These are phyloP conservation scores for Anguilla japonica DNA, from an alignment of 2,113 vertebrate genomes.

Conservation along the genomic window DNA sequence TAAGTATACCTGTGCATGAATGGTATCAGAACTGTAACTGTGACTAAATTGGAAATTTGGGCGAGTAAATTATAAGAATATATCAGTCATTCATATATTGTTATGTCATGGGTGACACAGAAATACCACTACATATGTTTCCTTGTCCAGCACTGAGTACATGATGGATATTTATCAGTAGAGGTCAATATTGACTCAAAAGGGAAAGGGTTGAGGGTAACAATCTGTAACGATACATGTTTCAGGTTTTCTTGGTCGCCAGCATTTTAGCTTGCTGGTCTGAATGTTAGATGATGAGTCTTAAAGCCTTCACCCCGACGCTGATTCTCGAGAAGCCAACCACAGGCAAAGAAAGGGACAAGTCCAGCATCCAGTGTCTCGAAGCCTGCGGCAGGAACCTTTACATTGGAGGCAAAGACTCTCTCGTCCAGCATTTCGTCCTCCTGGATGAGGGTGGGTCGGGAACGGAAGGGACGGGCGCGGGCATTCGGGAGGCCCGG, in stretches of 20 bases:
- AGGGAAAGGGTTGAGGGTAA: not conserved
- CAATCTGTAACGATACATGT: not conserved
- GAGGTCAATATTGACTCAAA: too few species aligned
- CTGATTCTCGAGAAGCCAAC: conserved; percentile 52
- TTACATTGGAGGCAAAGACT: conserved; percentile 62
- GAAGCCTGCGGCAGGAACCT: conserved; percentile 47
- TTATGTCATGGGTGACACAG: too few species aligned
- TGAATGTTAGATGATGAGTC: conserved; percentile 46
- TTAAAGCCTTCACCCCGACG: conserved; percentile 49
- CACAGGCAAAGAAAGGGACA: conserved; percentile 56
- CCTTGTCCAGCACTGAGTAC: not conserved
- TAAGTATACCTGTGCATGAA: too few species aligned
- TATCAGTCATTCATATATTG: too few species aligned
- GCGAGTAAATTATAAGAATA: too few species aligned
- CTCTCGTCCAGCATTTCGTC: conserved; percentile 56
- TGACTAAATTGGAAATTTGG: too few species aligned
- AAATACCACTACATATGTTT: not conserved
- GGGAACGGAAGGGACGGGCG: conserved; percentile 4
- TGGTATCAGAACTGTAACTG: too few species aligned
- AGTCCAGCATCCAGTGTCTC: conserved; percentile 56
- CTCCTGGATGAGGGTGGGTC: conserved; percentile 20
- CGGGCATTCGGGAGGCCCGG: conserved; percentile 42
- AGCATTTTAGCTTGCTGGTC: not conserved
- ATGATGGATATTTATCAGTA: not conserved
- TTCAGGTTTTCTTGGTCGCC: not conserved